Percentiles rank a stretch among this genome's conserved stretches.
Evolutionary conservation across 2,113 vertebrate genomes (phyloP).

Genomic region (Garra rufa): DNA sequence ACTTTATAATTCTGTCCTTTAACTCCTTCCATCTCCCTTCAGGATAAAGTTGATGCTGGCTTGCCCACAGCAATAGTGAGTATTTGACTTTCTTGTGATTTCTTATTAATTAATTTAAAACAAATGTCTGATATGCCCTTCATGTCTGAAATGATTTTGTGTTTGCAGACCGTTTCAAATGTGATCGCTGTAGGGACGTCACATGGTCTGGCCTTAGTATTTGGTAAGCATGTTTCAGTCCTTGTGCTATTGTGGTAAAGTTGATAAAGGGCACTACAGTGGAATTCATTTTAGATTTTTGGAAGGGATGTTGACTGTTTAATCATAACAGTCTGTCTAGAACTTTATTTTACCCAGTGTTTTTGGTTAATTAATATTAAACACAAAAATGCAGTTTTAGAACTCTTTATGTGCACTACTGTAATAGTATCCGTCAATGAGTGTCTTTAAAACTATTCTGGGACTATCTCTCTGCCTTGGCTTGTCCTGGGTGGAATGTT

Average conservation of each 20-base stretch:
- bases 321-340: background rate
- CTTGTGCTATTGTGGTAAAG: background rate
- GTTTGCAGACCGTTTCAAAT: constrained; percentile 86
- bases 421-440: background rate
- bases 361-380: background rate
- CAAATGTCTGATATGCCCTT: too few species aligned
- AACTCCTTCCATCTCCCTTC: constrained; percentile 54
- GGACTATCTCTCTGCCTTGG: constrained; percentile 61
- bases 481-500: constrained; percentile 70
- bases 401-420: background rate
- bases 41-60: constrained; percentile 98
- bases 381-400: background rate
- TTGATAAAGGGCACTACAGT: background rate
- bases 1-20: background rate
- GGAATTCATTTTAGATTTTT: background rate
- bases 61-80: constrained; percentile 97
- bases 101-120: background rate
- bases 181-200: constrained; percentile 98
- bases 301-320: background rate
- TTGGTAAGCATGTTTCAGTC: constrained; percentile 81
- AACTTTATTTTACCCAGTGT: background rate
- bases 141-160: constrained; percentile 11
- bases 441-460: background rate
- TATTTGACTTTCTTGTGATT: constrained; percentile 50
- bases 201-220: constrained; percentile 93